Evolutionary conservation across 2,113 vertebrate species (phyloP).

Genomic region (Ochotona curzoniae): DNA sequence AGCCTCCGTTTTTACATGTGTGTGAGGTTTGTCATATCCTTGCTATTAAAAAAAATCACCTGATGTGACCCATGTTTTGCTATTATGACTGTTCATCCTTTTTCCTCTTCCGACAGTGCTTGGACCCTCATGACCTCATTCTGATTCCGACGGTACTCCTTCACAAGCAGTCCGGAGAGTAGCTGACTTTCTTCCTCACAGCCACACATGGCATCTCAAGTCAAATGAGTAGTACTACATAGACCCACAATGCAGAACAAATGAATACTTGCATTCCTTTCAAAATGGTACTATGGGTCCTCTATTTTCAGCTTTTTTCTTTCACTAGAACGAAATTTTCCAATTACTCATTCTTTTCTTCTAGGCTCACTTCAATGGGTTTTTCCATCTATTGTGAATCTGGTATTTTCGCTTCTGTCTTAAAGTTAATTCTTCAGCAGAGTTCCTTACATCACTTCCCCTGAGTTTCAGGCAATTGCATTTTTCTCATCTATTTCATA

Average conservation of each 20-base stretch:
- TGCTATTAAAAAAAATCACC: neutral
- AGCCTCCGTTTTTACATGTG: neutral
- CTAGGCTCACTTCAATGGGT: neutral
- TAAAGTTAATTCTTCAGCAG: constrained; percentile 39
- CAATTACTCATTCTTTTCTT: neutral
- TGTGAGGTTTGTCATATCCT: neutral
- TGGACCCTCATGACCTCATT: neutral
- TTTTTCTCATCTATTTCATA: neutral
- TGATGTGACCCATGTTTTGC: neutral
- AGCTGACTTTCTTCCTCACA: neutral
- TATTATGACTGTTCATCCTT: neutral
- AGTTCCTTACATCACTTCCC: neutral
- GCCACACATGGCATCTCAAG: neutral
- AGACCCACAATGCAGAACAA: no score
- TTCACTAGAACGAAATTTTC: neutral
- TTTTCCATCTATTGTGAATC: neutral
- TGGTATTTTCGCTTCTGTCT: neutral
- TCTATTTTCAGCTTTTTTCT: neutral
- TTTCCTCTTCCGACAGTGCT: neutral
- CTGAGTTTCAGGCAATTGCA: neutral
- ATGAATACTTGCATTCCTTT: no score
- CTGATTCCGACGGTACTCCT: neutral
- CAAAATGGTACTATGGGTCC: neutral
- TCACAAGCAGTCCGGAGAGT: neutral
- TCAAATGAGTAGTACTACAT: neutral